Evolutionary conservation across 1,140 invertebrate species (phyloP).

Genomic region (Octopus bimaculoides): DNA sequence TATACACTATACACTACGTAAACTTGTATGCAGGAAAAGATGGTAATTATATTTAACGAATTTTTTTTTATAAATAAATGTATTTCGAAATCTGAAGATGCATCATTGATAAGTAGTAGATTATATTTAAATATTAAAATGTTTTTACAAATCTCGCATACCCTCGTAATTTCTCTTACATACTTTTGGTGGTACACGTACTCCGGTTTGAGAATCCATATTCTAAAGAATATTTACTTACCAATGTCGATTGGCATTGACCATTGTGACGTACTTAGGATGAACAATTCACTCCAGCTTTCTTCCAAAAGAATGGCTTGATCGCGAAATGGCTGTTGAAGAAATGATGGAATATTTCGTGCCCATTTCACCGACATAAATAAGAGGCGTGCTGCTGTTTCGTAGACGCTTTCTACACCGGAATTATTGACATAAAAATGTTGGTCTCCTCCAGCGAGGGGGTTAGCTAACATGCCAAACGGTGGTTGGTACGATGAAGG

Average conservation of each 20-base stretch:
- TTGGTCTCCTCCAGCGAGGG: not conserved
- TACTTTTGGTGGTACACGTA: too few relatives aligned
- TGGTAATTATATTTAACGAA: too few relatives aligned
- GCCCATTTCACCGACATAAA: slow-evolving; percentile 97
- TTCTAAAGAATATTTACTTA: slow-evolving; percentile 18
- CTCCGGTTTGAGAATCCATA: too few relatives aligned
- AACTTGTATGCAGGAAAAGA: too few relatives aligned
- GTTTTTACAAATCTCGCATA: too few relatives aligned
- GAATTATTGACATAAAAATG: slow-evolving; percentile 10
- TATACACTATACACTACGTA: too few relatives aligned
- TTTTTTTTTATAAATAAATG: too few relatives aligned
- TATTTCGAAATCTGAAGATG: too few relatives aligned
- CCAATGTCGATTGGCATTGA: slow-evolving; percentile 91
- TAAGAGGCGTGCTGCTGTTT: slow-evolving; percentile 86
- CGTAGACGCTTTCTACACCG: slow-evolving; percentile 61
- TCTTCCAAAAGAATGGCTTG: slow-evolving; percentile 88
- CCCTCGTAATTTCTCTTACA: too few relatives aligned
- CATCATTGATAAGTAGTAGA: too few relatives aligned
- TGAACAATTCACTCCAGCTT: slow-evolving; percentile 96
- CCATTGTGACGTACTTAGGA: slow-evolving; percentile 89
- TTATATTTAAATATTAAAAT: too few relatives aligned
- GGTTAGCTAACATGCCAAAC: not conserved
- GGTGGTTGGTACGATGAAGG: slow-evolving; percentile 19
- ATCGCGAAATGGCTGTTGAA: slow-evolving; percentile 75
- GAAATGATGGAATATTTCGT: slow-evolving; percentile 94